Conservation (phyloP, 2,888 invertebrate genomes). For the Griposia aprilina region DNA sequence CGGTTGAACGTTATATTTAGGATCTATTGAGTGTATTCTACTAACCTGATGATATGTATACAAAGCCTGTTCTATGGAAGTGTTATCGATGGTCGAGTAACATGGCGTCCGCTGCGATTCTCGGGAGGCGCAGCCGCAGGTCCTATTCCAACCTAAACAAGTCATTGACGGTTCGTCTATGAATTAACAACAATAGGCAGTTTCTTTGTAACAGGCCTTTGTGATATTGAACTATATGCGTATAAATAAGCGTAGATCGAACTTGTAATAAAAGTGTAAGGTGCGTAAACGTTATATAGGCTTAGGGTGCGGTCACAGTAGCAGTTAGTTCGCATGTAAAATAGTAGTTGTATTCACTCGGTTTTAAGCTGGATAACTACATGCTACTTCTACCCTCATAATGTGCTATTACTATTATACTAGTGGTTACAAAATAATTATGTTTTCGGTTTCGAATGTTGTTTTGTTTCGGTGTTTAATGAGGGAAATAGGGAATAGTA, state of each 20-base stretch:
- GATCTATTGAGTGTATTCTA: constrained; percentile 47
- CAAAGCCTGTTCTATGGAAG: constrained; percentile 53
- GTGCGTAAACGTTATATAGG: constrained; percentile 30
- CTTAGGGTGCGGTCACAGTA: constrained; percentile 7
- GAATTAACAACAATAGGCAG: constrained; percentile 85
- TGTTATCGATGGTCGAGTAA: constrained; percentile 52
- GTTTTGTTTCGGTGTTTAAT: background rate
- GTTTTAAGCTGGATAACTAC: background rate
- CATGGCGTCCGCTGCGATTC: constrained; percentile 74
- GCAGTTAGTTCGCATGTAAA: background rate
- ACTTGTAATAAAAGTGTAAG: constrained; percentile 57
- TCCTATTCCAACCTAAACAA: constrained; percentile 83
- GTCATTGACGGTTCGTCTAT: constrained; percentile 81
- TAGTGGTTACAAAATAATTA: background rate
- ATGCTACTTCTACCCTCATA: background rate
- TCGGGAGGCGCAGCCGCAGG: constrained; percentile 67
- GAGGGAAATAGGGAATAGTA: background rate
- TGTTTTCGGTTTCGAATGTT: background rate
- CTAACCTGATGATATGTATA: constrained; percentile 56
- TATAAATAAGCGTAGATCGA: constrained; percentile 59
- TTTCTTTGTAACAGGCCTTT: constrained; percentile 87
- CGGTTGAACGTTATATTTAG: background rate
- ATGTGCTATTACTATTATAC: background rate
- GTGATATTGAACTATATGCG: constrained; percentile 78
- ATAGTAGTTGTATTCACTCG: background rate